Base-by-base conservation (phyloP, 2,113 vertebrate genomes). In the Fulmarus glacialis region DNA sequence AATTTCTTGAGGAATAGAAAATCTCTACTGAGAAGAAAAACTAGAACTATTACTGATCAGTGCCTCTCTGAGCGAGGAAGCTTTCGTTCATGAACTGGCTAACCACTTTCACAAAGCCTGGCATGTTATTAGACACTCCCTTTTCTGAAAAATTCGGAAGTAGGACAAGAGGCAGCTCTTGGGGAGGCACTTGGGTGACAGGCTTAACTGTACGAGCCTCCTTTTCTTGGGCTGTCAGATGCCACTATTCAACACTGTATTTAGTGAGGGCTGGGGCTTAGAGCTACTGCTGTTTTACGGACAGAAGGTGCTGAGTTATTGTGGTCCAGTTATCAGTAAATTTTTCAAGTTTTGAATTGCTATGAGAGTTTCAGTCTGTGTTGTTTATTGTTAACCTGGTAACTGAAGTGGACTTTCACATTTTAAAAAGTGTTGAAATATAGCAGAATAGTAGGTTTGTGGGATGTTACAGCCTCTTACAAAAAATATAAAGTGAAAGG, bases 61-160 rank as follows among this genome's bases (percentile, higher is more conserved):
- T 62, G 38, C 32, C 8, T 36, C 27, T 55, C 27, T 58, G 19
- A 60, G 34, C 16, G 60, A 64, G 36, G 29, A 36, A 70, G 16
- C 27, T 87, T 87, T 79, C 1, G 3, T 66, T 70, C 3, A 0
- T 82, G 23, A 53, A 3, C 30, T 77, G 22, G 4, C 20, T 26
- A 21, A n/a, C 19, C 1, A 10, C 55, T 87, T 62, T 87, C 64
- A 40, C 64, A 66, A 87, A 95, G 47, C 40, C 48, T 50, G 43
- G 12, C 12, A 1, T 50, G n/a, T 74, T n/a, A 5, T 4, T 59
- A 36, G 38, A 30, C 5, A 2, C 7, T 78, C 5, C 6, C 12
- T 80, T 53, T 74, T 23, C 63, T 70, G 70, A 74, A 43, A 38
- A 73, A 30, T 2, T 21, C 2, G 1, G 6, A 66, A 38, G n/a